Base-by-base conservation (phyloP, 2,113 vertebrate genomes). In the Vireo altiloquus region DNA sequence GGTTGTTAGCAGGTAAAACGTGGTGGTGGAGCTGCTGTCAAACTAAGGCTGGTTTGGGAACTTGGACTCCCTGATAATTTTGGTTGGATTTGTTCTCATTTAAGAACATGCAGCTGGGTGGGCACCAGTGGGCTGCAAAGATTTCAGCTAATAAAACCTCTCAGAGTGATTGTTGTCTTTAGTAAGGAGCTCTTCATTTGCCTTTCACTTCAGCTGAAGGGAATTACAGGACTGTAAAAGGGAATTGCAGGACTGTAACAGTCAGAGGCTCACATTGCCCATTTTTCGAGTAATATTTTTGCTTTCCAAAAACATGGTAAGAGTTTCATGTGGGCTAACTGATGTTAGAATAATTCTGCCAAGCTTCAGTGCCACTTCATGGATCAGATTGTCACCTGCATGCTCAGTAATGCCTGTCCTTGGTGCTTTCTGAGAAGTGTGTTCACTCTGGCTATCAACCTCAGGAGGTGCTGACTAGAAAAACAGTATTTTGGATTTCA, bases 41-140 rank as follows among this genome's bases (percentile, higher is more conserved):
- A 42, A 35, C n/a, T 22, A 3, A 33, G 56, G 47, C 13, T 3
- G 5, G 4, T 23, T 6, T 69, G 61, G 65, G 69, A 66, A 4
- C 19, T 84, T 1, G 0, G 2, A 1, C 6, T 95, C 35, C 11
- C 59, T 33, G 23, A 4, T 35, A 4, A 7, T 33, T 6, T 40
- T 10, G 37, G 44, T 39, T 65, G 8, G 39, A 40, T 40, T 13
- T 40, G 6, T 28, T 69, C n/a, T 57, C 37, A 11, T 14, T 46
- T 52, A 42, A 54, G 53, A 72, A 2, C 37, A 23, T 19, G 1
- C 1, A 54, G 2, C 28, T 59, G n/a, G 24, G 14, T 56, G 65
- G 53, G 37, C 37, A 8, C 6, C 35, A 66, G 39, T 22, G 76
- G 18, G 25, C 31, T 80, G 56, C 20, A 35, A 15, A 44, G 39